Conservation (phyloP, 2,797 vertebrate genomes). For the Echiichthys vipera region DNA sequence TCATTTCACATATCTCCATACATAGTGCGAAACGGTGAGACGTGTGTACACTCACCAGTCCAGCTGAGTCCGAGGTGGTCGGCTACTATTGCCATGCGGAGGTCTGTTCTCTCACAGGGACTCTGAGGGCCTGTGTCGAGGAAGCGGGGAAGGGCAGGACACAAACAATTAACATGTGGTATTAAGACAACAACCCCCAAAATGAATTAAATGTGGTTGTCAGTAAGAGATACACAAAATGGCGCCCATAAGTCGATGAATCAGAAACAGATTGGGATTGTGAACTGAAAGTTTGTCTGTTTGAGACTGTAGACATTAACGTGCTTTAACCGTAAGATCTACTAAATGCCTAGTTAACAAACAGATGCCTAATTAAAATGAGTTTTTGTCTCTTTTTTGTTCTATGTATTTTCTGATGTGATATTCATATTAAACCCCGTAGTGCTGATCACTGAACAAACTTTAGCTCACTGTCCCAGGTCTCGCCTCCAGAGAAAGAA, state of each 20-base stretch:
- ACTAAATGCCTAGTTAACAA: not conserved
- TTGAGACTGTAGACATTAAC: slow-evolving; percentile 4
- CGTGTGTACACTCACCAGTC: slow-evolving; percentile 90
- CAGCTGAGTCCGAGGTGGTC: slow-evolving; percentile 99
- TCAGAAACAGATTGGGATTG: slow-evolving; percentile 55
- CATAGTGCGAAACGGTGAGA: not conserved
- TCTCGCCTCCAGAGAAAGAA: slow-evolving; percentile 22
- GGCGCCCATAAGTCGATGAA: slow-evolving; percentile 17
- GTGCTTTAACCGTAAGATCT: not conserved
- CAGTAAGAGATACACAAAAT: slow-evolving; percentile 21
- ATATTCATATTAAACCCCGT: slow-evolving; percentile 17
- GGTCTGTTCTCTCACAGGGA: slow-evolving; percentile 98
- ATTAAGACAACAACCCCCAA: slow-evolving; percentile 15
- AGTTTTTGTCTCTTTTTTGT: not conserved
- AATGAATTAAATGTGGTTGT: slow-evolving; percentile 16
- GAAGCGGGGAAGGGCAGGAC: slow-evolving; percentile 39
- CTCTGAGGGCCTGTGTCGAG: slow-evolving; percentile 94
- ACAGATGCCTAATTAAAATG: not conserved
- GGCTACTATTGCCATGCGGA: slow-evolving; percentile 99
- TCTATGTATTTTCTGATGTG: not conserved
- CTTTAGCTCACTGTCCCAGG: slow-evolving; percentile 70
- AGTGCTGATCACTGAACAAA: slow-evolving; percentile 2
- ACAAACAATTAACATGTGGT: slow-evolving; percentile 41
- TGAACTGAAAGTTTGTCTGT: slow-evolving; percentile 68
- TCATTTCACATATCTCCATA: too few species aligned